Conservation (phyloP, 1,140 invertebrate species). For the Euglossa dilemma region DNA sequence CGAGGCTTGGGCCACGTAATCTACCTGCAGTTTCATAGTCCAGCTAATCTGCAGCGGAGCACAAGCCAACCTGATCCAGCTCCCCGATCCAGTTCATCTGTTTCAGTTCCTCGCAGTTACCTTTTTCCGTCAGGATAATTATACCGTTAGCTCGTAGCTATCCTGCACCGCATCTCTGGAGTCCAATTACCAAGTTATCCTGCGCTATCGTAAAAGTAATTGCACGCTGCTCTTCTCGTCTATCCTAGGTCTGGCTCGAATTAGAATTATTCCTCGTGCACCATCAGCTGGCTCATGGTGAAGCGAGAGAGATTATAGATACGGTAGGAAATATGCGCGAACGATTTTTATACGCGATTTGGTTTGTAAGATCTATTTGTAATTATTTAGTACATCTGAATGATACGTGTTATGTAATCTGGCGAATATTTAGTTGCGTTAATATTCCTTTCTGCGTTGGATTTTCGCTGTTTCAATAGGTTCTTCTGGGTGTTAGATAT, state of each 20-base stretch:
- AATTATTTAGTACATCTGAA: too few relatives aligned
- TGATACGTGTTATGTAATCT: too few relatives aligned
- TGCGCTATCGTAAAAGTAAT: not conserved
- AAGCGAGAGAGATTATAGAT: not conserved
- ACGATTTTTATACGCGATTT: too few relatives aligned
- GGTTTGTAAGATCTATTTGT: too few relatives aligned
- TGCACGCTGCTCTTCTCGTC: not conserved
- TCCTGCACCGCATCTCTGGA: not conserved
- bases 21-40: conserved; percentile 9
- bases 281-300: not conserved
- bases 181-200: conserved; percentile 13
- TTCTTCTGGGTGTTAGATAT: too few relatives aligned
- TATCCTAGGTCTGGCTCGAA: not conserved
- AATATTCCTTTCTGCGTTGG: too few relatives aligned
- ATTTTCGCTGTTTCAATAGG: too few relatives aligned
- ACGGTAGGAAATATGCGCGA: too few relatives aligned
- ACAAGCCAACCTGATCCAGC: not conserved
- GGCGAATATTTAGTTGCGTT: too few relatives aligned
- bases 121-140: conserved; percentile 12
- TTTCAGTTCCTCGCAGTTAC: not conserved
- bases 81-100: not conserved
- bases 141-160: not conserved
- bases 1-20: conserved; percentile 1
- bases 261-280: not conserved
- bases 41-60: conserved; percentile 12